Conservation (phyloP, 2,888 invertebrate genomes). For the Cotesia congregata region DNA sequence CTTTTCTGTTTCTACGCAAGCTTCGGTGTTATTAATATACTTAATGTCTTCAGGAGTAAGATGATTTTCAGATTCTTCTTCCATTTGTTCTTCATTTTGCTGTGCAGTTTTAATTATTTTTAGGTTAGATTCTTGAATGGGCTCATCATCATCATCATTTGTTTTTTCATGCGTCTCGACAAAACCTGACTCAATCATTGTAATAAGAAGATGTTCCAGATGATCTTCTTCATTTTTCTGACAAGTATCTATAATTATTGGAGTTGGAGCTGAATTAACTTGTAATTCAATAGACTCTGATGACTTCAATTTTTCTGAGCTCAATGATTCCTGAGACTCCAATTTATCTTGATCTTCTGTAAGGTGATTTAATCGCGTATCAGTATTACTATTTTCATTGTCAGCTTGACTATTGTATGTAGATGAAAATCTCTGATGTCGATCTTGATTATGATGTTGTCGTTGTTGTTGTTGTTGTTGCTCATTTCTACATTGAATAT, state of each 20-base stretch:
- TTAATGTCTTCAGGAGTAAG: neutral
- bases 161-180: constrained; percentile 30
- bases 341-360: constrained; percentile 32
- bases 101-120: constrained; percentile 36
- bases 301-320: constrained; percentile 34
- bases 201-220: constrained; percentile 60
- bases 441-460: neutral
- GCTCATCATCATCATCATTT: neutral
- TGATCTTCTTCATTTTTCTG: constrained; percentile 59
- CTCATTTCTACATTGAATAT: constrained; percentile 7
- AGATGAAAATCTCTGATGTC: constrained; percentile 39
- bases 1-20: constrained; percentile 33
- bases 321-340: constrained; percentile 16
- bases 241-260: neutral
- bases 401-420: constrained; percentile 46
- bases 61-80: constrained; percentile 31
- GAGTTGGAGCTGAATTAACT: neutral
- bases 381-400: constrained; percentile 34
- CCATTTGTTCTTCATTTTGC: neutral
- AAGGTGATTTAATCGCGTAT: constrained; percentile 25
- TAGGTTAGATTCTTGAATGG: constrained; percentile 38
- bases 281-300: constrained; percentile 10
- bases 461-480: neutral
- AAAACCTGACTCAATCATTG: constrained; percentile 63
- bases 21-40: constrained; percentile 17